These are phyloP conservation scores for Dasysyrphus albostriatus DNA, from an alignment of 2,888 invertebrate genomes.

Conservation along the genomic window DNA sequence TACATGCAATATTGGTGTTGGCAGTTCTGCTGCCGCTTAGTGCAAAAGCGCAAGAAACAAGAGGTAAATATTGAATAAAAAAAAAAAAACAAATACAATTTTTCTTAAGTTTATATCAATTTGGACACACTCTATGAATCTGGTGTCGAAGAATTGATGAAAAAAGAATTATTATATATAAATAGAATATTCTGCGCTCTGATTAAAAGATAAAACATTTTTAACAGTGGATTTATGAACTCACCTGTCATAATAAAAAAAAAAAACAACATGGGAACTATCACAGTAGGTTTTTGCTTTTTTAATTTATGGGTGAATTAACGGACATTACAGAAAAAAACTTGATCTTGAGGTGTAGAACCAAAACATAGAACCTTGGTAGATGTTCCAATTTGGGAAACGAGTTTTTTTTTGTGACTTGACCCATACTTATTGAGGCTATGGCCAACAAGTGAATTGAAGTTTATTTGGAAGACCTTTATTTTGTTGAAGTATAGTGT, in stretches of 20 bases:
- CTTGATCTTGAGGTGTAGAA: conserved; percentile 35
- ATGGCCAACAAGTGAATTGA: conserved; percentile 35
- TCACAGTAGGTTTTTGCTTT: conserved; percentile 22
- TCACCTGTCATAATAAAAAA: neutral
- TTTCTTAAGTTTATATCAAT: conserved; percentile 5
- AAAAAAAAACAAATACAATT: conserved; percentile 21
- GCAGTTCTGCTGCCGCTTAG: conserved; percentile 46
- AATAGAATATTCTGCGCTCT: conserved; percentile 44
- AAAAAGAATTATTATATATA: neutral
- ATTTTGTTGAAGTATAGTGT: neutral
- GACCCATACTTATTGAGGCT: conserved; percentile 56
- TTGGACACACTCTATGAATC: conserved; percentile 36
- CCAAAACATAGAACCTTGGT: conserved; percentile 51
- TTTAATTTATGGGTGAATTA: conserved; percentile 54
- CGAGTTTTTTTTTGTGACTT: conserved; percentile 50
- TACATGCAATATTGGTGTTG: conserved; percentile 43
- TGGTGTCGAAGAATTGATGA: neutral
- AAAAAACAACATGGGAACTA: conserved; percentile 49
- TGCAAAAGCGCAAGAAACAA: conserved; percentile 50
- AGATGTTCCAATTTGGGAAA: conserved; percentile 43
- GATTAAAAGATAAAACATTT: conserved; percentile 30
- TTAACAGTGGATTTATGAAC: conserved; percentile 45
- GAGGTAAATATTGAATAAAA: conserved; percentile 53
- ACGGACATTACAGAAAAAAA: conserved; percentile 40
- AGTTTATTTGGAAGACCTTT: conserved; percentile 27